These are phyloP conservation scores for Pachypanchax playfairii DNA, from an alignment of 2,113 vertebrate genomes.

Conservation along the genomic window DNA sequence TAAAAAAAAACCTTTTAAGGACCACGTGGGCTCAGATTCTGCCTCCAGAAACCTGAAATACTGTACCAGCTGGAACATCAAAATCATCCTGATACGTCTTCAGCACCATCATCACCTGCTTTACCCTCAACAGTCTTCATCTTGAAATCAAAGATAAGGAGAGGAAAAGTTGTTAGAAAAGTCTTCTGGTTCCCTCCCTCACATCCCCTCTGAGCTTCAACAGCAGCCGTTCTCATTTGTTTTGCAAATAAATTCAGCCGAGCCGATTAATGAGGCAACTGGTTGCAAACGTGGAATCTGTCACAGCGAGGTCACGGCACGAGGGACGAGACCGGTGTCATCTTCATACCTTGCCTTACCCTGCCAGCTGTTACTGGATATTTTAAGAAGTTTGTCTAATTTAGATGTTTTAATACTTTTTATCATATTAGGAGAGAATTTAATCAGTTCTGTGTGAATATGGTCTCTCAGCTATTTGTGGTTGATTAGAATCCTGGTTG, in stretches of 20 bases:
- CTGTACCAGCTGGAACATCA: conserved; percentile 20
- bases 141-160: too few species aligned
- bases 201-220: too few species aligned
- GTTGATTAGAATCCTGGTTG: not conserved
- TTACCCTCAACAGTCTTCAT: not conserved
- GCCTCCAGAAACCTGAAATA: conserved; percentile 14
- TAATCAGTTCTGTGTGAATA: too few species aligned
- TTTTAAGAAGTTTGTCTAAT: not conserved
- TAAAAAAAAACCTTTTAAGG: conserved; percentile 17
- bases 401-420: not conserved
- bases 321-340: too few species aligned
- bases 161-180: not conserved
- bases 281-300: conserved; percentile 26
- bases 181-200: not conserved
- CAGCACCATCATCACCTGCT: not conserved
- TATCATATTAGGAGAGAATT: not conserved
- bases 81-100: conserved; percentile 4
- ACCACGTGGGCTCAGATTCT: conserved; percentile 36
- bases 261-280: conserved; percentile 64
- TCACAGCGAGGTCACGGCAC: conserved; percentile 49
- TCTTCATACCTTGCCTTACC: too few species aligned
- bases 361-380: not conserved
- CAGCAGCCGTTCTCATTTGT: conserved; percentile 48
- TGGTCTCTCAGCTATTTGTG: too few species aligned
- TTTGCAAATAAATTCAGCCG: conserved; percentile 70